Evolutionary conservation across 2,797 vertebrate species (phyloP), one percentile per base, ranked within the genome.

Genomic region (Novumbra hubbsi): DNA sequence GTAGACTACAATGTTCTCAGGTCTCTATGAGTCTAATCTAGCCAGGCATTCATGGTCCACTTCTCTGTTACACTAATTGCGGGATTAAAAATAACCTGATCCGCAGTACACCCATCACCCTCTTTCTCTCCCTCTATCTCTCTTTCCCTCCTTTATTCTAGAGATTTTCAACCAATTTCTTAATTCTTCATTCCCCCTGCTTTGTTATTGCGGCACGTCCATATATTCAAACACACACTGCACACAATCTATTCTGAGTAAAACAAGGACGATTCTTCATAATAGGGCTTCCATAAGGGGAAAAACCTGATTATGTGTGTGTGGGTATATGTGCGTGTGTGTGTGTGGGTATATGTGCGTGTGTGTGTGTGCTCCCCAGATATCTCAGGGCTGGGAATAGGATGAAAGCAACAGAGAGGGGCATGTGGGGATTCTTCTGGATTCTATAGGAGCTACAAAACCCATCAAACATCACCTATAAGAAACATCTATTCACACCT

Each of bases 41-140:
- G 71, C 69, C 78, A 71, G 72, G 73, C 67, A 75, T 77, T 72
- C 78, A 81, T 73, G 73, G 73, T 79, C 70, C 76, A 72, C 65
- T 77, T 81, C 81, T 82, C 84, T 76, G 74, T 83, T 82, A 79
- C 78, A 76, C 77, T 85, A 81, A 83, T 78, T 78, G 84, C 73
- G 34, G 74, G 81, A 84, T 87, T 87, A 84, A 76, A 83, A 84
- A 81, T 80, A 83, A 84, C 85, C 79, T 21, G 73, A 85, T 84
- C 78, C 75, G 63, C 71, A 85, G 77, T 77, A 73, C 75, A 77
- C 9, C 30, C 67, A 45, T 64, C 19, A 15, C 17, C 45, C 24
- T 49, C 19, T 15, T 60, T 69, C 21, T 45, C 60, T 68, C 66
- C 30, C 38, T 45, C 24, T 45, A 17, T 15, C 8, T 45, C 27